phyloP scores from a whole-genome alignment of 1,140 invertebrate genomes.

The Drosophila cardini region DNA sequence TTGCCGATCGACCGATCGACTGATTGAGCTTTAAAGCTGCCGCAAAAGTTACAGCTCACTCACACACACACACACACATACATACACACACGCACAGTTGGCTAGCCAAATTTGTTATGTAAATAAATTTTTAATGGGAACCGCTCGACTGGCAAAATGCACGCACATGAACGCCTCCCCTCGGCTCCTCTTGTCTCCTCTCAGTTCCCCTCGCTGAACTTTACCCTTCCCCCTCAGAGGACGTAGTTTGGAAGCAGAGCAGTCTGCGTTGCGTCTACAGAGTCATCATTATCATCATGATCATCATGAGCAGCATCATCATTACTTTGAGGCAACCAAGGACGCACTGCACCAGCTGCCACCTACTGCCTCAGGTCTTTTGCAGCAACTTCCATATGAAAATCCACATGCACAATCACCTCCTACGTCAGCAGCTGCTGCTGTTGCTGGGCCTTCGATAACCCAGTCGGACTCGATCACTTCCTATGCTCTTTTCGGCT shows the following conservation, averaged over 20 bases:
- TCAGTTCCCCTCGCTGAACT: constrained; percentile 13
- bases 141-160: constrained; percentile 60
- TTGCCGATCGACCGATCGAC: constrained; percentile 50
- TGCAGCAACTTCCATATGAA: constrained; percentile 32
- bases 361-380: constrained; percentile 52
- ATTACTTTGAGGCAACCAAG: constrained; percentile 31
- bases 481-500: constrained; percentile 59
- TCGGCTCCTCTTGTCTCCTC: constrained; percentile 1
- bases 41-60: constrained; percentile 65
- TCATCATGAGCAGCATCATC: constrained; percentile 10
- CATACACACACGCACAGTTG: constrained; percentile 15
- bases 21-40: constrained; percentile 59
- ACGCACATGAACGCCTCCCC: constrained; percentile 60
- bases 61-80: constrained; percentile 47
- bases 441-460: not conserved
- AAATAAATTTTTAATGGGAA: constrained; percentile 77
- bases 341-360: constrained; percentile 44
- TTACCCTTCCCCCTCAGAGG: constrained; percentile 15
- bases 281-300: constrained; percentile 26
- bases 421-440: not conserved
- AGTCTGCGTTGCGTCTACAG: constrained; percentile 30
- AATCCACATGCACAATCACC: constrained; percentile 7
- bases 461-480: constrained; percentile 12
- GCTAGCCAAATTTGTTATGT: constrained; percentile 72
- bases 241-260: constrained; percentile 30